These are phyloP conservation scores for Platerodrilus igneus DNA, from an alignment of 2,888 invertebrate species.

Conservation along the genomic window DNA sequence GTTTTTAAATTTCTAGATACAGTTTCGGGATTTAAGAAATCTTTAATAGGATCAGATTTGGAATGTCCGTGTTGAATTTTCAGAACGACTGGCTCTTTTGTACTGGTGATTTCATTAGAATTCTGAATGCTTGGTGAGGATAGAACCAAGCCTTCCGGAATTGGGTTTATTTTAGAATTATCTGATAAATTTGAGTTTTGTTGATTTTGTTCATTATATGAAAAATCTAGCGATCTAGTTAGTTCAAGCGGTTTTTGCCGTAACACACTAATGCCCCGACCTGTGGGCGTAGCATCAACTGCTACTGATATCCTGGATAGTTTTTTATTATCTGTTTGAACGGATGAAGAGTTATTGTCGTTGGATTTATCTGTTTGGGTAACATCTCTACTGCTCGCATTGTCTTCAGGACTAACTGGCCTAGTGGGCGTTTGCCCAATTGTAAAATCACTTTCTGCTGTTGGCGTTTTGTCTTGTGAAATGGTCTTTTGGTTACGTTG, in stretches of 20 bases:
- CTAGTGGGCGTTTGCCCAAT: conserved; percentile 42
- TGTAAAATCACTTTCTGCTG: conserved; percentile 32
- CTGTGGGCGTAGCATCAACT: conserved; percentile 73
- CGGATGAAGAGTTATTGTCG: conserved; percentile 8
- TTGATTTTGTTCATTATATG: conserved; percentile 32
- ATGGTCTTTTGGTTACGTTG: conserved; percentile 13
- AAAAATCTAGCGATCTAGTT: conserved; percentile 58
- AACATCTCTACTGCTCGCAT: no score
- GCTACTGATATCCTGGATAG: conserved; percentile 71
- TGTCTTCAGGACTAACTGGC: conserved; percentile 41
- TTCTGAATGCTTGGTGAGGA: conserved; percentile 43
- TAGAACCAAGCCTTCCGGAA: no score
- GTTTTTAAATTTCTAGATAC: conserved; percentile 39
- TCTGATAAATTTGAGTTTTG: conserved; percentile 30
- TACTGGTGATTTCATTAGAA: conserved; percentile 27
- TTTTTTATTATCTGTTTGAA: conserved; percentile 42
- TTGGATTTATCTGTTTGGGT: conserved; percentile 8
- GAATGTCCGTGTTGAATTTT: conserved; percentile 63
- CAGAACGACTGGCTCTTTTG: conserved; percentile 30
- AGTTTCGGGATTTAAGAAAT: conserved; percentile 40
- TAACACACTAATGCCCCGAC: conserved; percentile 66
- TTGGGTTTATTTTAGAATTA: no score
- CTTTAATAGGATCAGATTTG: conserved; percentile 64
- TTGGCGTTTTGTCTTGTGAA: conserved; percentile 10
- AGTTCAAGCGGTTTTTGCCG: conserved; percentile 74